Evolutionary conservation across 2,888 invertebrate species (phyloP), one percentile per base, ranked within the genome.

Genomic region (Cremastinae sp.): DNA sequence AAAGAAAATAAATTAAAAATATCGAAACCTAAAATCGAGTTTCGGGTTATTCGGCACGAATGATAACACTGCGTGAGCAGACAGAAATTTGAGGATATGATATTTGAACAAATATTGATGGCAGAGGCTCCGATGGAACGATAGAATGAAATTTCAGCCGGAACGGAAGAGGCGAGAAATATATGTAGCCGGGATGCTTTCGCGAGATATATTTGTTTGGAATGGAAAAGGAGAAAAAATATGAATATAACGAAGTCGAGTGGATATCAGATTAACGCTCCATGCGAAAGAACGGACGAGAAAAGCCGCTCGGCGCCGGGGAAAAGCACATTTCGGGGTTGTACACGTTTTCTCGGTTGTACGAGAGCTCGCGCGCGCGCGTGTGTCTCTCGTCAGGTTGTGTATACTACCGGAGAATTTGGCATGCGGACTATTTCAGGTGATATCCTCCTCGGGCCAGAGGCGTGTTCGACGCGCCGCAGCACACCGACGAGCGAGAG

Each of bases 341-440:
- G 68, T 47, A 56, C 43, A 56, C 47, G 56, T 68, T 68, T 20
- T 56, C 56, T 20, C 9, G 14, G 43, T n/a, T 7, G 54, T 41
- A 9, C 43, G n/a, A 1, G 36, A n/a, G 36, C 1, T 14, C 47
- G n/a, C 38, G 36, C 1, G 10, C 47, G n/a, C 38, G 10, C 20
- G 12, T 68, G 14, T 49, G 3, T 41, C 14, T 36, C n/a, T 38
- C 49, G 58, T 43, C 20, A n/a, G 43, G 28, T 34, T 34, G 38
- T 56, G 41, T 41, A 41, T 34, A 28, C 34, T 43, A 56, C 58
- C 49, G 58, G 64, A 51, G 64, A 72, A 72, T 76, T 75, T 64
- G 72, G 75, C 75, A 72, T 45, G 58, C 62, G 18, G 53, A 16
- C 58, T 64, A 72, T 76, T 72, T 68, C 62, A 72, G 68, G 72